Evolutionary conservation across 2,113 vertebrate genomes (phyloP).

Genomic region (Phasianus colchicus): DNA sequence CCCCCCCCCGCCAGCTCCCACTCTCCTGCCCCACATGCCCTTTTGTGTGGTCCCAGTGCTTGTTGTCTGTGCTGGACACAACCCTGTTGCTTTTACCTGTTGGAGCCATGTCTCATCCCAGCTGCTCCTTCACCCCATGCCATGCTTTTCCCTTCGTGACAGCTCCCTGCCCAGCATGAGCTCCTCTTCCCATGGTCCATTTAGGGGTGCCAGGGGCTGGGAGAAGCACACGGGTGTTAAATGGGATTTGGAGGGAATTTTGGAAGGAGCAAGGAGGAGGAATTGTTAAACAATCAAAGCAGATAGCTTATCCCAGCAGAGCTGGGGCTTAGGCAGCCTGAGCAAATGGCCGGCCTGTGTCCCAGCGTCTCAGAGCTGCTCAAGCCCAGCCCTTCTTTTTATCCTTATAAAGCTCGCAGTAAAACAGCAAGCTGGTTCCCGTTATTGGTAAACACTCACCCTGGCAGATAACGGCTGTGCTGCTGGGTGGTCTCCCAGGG

Average conservation of each 20-base stretch:
- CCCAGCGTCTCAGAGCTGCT: constrained; percentile 75
- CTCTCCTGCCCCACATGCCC: not conserved
- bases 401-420: constrained; percentile 88
- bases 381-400: constrained; percentile 83
- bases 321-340: constrained; percentile 78
- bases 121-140: not conserved
- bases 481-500: constrained; percentile 86
- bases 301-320: constrained; percentile 81
- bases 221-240: constrained; percentile 49
- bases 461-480: constrained; percentile 86
- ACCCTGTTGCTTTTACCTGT: not conserved
- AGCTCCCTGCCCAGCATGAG: not conserved
- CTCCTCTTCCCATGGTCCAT: not conserved
- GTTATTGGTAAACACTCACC: constrained; percentile 88
- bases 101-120: not conserved
- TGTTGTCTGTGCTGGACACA: not conserved
- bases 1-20: not conserved
- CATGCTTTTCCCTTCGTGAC: not conserved
- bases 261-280: constrained; percentile 65
- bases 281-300: constrained; percentile 78
- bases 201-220: constrained; percentile 23
- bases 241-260: constrained; percentile 73
- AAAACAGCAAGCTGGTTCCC: constrained; percentile 86
- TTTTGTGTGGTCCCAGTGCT: constrained; percentile 11
- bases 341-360: constrained; percentile 81